A percentile compares a stretch with the other conserved stretches of the same genome.
phyloP scores from a whole-genome alignment of 2,888 invertebrate species.

The Nomada ruficornis region DNA sequence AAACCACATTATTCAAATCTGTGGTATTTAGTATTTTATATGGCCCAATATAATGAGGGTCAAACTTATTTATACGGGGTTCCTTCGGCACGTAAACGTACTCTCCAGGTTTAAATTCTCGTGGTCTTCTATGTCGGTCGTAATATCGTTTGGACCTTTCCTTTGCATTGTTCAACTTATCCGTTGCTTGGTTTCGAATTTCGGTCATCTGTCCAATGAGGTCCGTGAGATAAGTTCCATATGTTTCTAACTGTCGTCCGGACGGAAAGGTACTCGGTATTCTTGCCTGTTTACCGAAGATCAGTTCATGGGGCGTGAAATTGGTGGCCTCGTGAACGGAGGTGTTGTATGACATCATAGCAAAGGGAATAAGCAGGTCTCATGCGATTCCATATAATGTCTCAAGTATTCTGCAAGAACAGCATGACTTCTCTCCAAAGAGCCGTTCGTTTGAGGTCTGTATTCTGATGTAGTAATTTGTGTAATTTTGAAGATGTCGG shows the following conservation, averaged over 20 bases:
- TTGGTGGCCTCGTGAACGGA: slow-evolving; percentile 20
- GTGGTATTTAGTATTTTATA: too few relatives aligned
- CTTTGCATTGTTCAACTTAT: background rate
- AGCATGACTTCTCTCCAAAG: too few relatives aligned
- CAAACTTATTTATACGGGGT: too few relatives aligned
- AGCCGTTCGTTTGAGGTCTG: too few relatives aligned
- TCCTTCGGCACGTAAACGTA: too few relatives aligned
- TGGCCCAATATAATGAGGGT: too few relatives aligned
- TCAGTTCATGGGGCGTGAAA: slow-evolving; percentile 13
- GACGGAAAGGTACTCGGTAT: slow-evolving; percentile 1
- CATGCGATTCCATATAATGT: background rate
- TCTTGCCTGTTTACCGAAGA: slow-evolving; percentile 19
- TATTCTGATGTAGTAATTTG: too few relatives aligned
- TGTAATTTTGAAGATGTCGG: too few relatives aligned
- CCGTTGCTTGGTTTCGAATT: background rate
- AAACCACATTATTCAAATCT: too few relatives aligned
- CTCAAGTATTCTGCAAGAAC: too few relatives aligned
- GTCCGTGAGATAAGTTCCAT: background rate
- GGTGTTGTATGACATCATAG: slow-evolving; percentile 12
- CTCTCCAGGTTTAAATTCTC: too few relatives aligned
- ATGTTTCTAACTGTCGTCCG: background rate
- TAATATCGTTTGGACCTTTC: slow-evolving; percentile 5
- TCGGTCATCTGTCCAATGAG: background rate
- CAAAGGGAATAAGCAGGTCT: slow-evolving; percentile 12
- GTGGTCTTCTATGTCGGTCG: too few relatives aligned